Percentiles rank a stretch among this genome's conserved stretches.
Conservation (phyloP, 2,113 vertebrate species). For the Stigmatopora argus region DNA sequence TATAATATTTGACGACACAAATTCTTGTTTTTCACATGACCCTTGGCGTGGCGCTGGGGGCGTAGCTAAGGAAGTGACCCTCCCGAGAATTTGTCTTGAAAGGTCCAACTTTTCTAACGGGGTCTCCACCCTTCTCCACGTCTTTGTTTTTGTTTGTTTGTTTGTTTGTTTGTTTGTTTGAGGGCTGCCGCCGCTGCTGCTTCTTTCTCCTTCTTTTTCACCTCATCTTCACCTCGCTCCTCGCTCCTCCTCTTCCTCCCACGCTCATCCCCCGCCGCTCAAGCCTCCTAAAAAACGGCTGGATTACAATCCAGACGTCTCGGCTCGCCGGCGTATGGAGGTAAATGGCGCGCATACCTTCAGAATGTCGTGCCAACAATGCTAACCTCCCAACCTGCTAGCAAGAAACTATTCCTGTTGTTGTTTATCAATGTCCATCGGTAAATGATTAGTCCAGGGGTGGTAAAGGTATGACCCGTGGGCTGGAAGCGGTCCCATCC, state of each 20-base stretch:
- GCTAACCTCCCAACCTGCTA: too few relatives aligned
- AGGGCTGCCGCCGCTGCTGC: conserved; percentile 76
- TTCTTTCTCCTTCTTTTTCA: conserved; percentile 86
- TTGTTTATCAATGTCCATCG: too few relatives aligned
- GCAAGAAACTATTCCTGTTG: too few relatives aligned
- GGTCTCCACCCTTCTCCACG: conserved; percentile 84
- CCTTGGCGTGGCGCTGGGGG: too few relatives aligned
- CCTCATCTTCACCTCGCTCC: conserved; percentile 83
- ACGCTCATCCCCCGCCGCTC: conserved; percentile 80
- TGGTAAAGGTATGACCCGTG: too few relatives aligned
- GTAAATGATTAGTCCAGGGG: too few relatives aligned
- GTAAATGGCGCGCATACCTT: conserved; percentile 74
- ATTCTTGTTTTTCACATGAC: too few relatives aligned
- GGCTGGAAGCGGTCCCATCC: too few relatives aligned
- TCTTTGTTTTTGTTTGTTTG: conserved; percentile 63
- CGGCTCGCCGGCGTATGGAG: conserved; percentile 84
- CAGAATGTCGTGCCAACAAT: not conserved
- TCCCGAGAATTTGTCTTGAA: conserved; percentile 23
- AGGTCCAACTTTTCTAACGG: conserved; percentile 79
- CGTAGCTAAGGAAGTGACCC: not conserved
- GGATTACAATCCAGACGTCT: conserved; percentile 97
- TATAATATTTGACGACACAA: too few relatives aligned
- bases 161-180: conserved; percentile 2
- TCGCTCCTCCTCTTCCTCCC: conserved; percentile 72
- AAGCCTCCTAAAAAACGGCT: conserved; percentile 99